phyloP scores from a whole-genome alignment of 1,140 invertebrate species.

The Leguminivora glycinivorella region DNA sequence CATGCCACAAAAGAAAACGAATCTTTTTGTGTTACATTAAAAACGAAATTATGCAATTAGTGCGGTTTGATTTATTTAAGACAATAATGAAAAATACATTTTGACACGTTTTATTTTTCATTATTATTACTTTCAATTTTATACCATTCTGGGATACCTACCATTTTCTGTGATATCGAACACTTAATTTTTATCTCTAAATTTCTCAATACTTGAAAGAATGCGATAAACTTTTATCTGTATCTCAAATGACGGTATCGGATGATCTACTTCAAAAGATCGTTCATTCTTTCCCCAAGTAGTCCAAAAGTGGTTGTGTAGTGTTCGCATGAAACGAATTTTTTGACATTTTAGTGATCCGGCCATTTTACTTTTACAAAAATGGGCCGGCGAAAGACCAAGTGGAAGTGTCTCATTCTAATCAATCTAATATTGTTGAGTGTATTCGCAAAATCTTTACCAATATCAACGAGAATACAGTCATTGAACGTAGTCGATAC shows the following conservation, averaged over 20 bases:
- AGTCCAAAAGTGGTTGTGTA: constrained; percentile 45
- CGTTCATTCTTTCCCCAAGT: constrained; percentile 31
- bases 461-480: constrained; percentile 29
- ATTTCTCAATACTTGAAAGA: constrained; percentile 19
- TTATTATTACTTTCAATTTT: too few relatives aligned
- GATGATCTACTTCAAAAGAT: background rate
- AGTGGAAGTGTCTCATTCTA: constrained; percentile 49
- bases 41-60: too few relatives aligned
- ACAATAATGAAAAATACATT: too few relatives aligned
- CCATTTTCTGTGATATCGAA: background rate
- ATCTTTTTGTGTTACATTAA: too few relatives aligned
- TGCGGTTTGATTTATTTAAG: too few relatives aligned
- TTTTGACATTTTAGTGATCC: constrained; percentile 33
- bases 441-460: constrained; percentile 43
- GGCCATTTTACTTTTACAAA: constrained; percentile 44
- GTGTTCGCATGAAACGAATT: constrained; percentile 45
- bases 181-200: constrained; percentile 2
- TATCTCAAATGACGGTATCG: background rate
- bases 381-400: constrained; percentile 58
- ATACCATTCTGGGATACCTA: too few relatives aligned
- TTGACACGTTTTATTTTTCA: too few relatives aligned
- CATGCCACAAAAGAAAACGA: too few relatives aligned
- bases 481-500: background rate
- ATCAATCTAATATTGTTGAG: constrained; percentile 38
- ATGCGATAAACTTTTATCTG: constrained; percentile 16